phyloP scores from a whole-genome alignment of 2,797 vertebrate species.

The Kryptolebias ocellatus region DNA sequence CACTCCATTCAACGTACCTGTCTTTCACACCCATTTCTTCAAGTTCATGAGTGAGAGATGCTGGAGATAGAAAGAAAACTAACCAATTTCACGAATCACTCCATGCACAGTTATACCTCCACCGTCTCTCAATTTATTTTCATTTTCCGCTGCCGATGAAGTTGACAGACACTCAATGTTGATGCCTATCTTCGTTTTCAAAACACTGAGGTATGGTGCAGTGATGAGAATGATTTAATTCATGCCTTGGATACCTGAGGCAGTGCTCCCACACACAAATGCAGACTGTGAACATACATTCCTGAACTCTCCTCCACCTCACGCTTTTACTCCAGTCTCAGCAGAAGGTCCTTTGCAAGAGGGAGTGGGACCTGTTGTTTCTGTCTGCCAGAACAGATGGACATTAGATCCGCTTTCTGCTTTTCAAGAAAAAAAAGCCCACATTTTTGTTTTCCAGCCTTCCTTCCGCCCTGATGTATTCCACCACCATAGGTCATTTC shows the following conservation, averaged over 20 bases:
- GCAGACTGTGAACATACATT: slow-evolving; percentile 38
- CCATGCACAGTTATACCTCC: slow-evolving; percentile 59
- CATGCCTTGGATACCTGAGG: slow-evolving; percentile 67
- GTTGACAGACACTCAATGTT: slow-evolving; percentile 45
- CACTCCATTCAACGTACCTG: slow-evolving; percentile 35
- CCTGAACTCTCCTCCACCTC: slow-evolving; percentile 64
- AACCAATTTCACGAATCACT: slow-evolving; percentile 68
- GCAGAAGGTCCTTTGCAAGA: slow-evolving; percentile 63
- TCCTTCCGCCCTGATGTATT: slow-evolving; percentile 47
- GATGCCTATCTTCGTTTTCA: slow-evolving; percentile 40
- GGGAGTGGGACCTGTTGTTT: slow-evolving; percentile 68
- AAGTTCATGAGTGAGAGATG: slow-evolving; percentile 47
- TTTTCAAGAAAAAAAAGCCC: slow-evolving; percentile 60
- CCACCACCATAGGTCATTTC: slow-evolving; percentile 27
- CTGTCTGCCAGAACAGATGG: slow-evolving; percentile 76
- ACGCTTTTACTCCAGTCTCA: slow-evolving; percentile 59
- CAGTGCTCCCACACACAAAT: slow-evolving; percentile 48
- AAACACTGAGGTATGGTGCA: slow-evolving; percentile 54
- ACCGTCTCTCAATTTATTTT: slow-evolving; percentile 54
- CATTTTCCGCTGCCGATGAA: slow-evolving; percentile 47
- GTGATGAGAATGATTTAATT: slow-evolving; percentile 55
- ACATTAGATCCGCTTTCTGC: slow-evolving; percentile 73
- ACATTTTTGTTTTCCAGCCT: slow-evolving; percentile 38
- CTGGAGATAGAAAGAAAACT: slow-evolving; percentile 56
- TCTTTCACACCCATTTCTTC: slow-evolving; percentile 34